Base-by-base conservation (phyloP, 1,140 invertebrate genomes). In the Psix sp. region DNA sequence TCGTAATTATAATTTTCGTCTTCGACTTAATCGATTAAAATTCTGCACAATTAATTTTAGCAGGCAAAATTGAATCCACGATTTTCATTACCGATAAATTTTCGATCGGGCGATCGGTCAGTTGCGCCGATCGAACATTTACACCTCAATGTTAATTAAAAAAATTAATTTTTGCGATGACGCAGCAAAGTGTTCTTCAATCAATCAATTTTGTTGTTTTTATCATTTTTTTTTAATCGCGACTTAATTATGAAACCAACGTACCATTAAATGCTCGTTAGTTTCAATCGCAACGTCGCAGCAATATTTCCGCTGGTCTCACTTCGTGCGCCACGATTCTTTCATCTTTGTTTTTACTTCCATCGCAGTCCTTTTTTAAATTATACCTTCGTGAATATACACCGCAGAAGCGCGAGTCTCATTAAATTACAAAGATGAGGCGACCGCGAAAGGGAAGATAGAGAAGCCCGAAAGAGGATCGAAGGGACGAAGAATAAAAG, bases 361-460 rank as follows among this genome's bases (percentile, higher is more conserved):
- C 38, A n/a, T n/a, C n/a, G n/a, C n/a, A n/a, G n/a, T n/a, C 20
- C 29, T 66, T 65, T 62, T 68, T 57, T 33, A 54, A 65, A 65
- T 63, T 63, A 70, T 70, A 70, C 65, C 65, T 60, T 57, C 52
- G 59, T 54, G 59, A 70, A 70, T 70, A 65, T 73, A 67, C 18
- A 74, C 75, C 71, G 57, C 72, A 80, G 74, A 79, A 78, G 77
- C 68, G 76, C 79, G 49, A 78, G 60, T 66, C 74, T 80, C 77
- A 79, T 80, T 78, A 75, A 77, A 81, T 80, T 78, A 75, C 74
- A 52, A 71, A 74, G 74, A 71, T 67, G 70, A 74, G 60, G 60
- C 71, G 54, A 63, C 56, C 52, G 49, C 39, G 40, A 49, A 43
- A 76, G 70, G 74, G 63, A 73, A 39, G 56, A 63, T 43, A 39